Evolutionary conservation across 2,888 invertebrate genomes (phyloP).

Genomic region (Agrotis exclamationis): DNA sequence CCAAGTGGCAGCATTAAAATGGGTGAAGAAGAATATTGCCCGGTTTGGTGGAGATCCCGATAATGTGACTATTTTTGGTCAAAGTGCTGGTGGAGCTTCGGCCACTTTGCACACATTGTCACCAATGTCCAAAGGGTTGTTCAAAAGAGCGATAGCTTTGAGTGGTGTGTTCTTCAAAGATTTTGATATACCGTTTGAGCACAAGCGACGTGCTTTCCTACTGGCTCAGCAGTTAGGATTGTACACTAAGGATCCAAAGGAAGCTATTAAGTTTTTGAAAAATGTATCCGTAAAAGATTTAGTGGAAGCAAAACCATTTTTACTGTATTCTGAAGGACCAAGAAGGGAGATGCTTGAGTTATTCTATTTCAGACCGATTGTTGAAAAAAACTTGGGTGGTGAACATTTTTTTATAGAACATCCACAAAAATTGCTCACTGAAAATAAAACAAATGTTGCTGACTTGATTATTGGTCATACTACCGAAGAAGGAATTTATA

Average conservation of each 20-base stretch:
- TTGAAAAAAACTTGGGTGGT: slow-evolving; percentile 63
- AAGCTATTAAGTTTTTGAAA: slow-evolving; percentile 55
- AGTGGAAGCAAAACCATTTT: slow-evolving; percentile 26
- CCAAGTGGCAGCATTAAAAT: slow-evolving; percentile 62
- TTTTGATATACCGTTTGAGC: slow-evolving; percentile 64
- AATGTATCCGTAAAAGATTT: slow-evolving; percentile 50
- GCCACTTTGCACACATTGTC: slow-evolving; percentile 62
- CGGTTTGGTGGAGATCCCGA: slow-evolving; percentile 64
- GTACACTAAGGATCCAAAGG: slow-evolving; percentile 63
- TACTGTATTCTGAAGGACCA: slow-evolving; percentile 28
- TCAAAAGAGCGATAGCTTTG: slow-evolving; percentile 66
- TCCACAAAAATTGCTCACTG: slow-evolving; percentile 55
- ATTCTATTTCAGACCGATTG: slow-evolving; percentile 59
- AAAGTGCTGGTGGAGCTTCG: slow-evolving; percentile 61
- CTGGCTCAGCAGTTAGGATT: slow-evolving; percentile 67
- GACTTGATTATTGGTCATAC: slow-evolving; percentile 93
- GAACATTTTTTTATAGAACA: slow-evolving; percentile 62
- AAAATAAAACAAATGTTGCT: slow-evolving; percentile 82
- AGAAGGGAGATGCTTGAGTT: slow-evolving; percentile 18
- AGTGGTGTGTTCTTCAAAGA: slow-evolving; percentile 69
- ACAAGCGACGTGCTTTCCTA: slow-evolving; percentile 64
- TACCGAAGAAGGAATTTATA: slow-evolving; percentile 90
- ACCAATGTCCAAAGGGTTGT: slow-evolving; percentile 70
- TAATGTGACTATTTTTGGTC: slow-evolving; percentile 67
- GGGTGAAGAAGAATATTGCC: slow-evolving; percentile 62